Base-by-base conservation (phyloP, 2,113 vertebrate genomes). In the Corapipo altera region DNA sequence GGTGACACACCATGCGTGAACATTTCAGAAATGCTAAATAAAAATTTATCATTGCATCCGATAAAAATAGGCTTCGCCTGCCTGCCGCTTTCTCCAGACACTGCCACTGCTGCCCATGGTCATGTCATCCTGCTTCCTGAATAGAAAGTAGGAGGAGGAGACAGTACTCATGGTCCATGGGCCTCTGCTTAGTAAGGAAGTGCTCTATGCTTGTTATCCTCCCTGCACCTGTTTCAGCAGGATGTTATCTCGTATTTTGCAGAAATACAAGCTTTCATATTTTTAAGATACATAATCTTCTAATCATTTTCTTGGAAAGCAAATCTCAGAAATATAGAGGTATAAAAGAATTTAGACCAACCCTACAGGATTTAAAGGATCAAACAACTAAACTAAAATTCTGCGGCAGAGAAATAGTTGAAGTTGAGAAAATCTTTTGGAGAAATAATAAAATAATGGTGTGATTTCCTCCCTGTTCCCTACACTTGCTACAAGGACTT, bases 381-480 rank as follows among this genome's bases (percentile, higher is more conserved):
- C 11, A n/a, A 71, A 10, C 1, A 67, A 41, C 15, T 58, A 26
- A 75, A 58, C 8, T 15, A 4, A 67, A 82, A 35, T 67, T 62
- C 13, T 64, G 8, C 12, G 11, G 9, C 11, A 78, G 28, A 18
- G 12, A 71, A 76, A 62, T 5, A 11, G 12, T 2, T 51, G 7
- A 89, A 61, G 12, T 20, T 35, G 59, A 76, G 20, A 79, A 51
- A 57, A 32, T 15, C 2, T 11, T 73, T 77, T 39, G 11, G 26
- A 81, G 6, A 12, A 19, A 57, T 81, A 61, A 92, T 16, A 39
- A 92, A 85, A 44, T 27, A 85, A 66, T 15, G 3, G 3, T 35
- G 7, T 23, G 0, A 46, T 19, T 12, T 81, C 1, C 33, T 32
- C 6, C 15, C 26, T 13, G 7, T 5, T 32, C 23, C 35, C 12